Evolutionary conservation across 2,888 invertebrate species (phyloP), one percentile per base, ranked within the genome.

Genomic region (Agrilus mali): DNA sequence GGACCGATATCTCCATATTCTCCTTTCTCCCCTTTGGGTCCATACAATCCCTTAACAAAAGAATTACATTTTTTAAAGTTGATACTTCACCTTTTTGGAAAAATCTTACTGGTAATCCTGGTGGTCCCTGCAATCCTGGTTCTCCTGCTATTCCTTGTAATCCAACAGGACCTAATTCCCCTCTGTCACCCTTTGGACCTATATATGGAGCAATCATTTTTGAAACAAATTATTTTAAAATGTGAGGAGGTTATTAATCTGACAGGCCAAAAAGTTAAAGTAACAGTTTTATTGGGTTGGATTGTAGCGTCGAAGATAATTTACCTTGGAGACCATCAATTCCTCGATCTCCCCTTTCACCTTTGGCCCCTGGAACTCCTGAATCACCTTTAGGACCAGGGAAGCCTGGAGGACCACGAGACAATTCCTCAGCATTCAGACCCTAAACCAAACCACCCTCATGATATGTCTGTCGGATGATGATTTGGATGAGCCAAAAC

Each of bases 1-100:
- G 89, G 88, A 37, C 93, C 93, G 65, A 92, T 89, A 62, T 90
- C 89, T 8, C 93, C 92, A 62, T 83, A 85, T 60, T 86, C 86
- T 43, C 90, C 90, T 60, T 86, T 86, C 53, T 84, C 85, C 38
- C 94, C 94, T 59, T 88, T 88, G 5, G 85, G 83, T 15, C 93
- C 93, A 55, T 80, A 74, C 58, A 80, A 78, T 39, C 92, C 92
- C 75, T 85, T 67, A 1, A 15, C 60, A 40, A 45, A 20, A 13
- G 6, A 63, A 50, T 16, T 10, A 20, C 33, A 36, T 22, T 40
- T 44, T 40, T 36, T 27, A 4, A 22, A 38, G 5, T n/a, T 17
- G 10, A 33, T 20, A 32, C 16, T 13, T 15, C 3, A 10, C 10
- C n/a, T 2, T 13, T 17, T 14, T 16, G 7, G 13, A 33, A 17